phyloP scores from a whole-genome alignment of 2,113 vertebrate genomes.

The Gopherus flavomarginatus region DNA sequence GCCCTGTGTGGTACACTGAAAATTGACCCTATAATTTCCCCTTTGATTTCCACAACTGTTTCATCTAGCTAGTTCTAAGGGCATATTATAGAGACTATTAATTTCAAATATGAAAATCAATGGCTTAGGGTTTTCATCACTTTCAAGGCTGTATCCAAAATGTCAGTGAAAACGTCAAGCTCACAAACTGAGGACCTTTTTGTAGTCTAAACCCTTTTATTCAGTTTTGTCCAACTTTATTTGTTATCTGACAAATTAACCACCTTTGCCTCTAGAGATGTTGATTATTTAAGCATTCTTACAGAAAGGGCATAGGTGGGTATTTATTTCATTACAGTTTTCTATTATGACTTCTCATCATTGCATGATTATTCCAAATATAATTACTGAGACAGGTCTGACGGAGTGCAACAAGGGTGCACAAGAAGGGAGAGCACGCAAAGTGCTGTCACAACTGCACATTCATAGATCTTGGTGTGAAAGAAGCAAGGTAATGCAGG shows the following conservation, averaged over 20 bases:
- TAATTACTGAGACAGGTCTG: not conserved
- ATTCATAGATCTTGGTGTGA: not conserved
- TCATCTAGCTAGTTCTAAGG: not conserved
- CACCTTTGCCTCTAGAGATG: not conserved
- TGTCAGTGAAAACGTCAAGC: not conserved
- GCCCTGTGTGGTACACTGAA: accelerated
- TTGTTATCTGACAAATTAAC: not conserved
- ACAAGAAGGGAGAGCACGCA: not conserved
- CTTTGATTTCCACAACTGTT: not conserved
- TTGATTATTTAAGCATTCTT: not conserved
- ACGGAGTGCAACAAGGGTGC: not conserved
- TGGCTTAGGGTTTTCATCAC: not conserved
- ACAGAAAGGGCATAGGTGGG: not conserved
- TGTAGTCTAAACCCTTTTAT: accelerated
- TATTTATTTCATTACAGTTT: not conserved
- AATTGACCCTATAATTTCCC: not conserved
- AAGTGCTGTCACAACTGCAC: not conserved
- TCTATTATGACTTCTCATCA: not conserved
- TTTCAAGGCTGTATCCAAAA: not conserved
- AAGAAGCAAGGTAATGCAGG: not conserved
- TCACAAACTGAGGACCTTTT: not conserved
- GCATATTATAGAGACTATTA: not conserved
- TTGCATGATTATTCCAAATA: not conserved
- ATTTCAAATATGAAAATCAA: not conserved
- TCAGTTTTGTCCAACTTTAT: no score